phyloP scores from a whole-genome alignment of 1,140 invertebrate genomes.

The Scaptodrosophila lebanonensis region DNA sequence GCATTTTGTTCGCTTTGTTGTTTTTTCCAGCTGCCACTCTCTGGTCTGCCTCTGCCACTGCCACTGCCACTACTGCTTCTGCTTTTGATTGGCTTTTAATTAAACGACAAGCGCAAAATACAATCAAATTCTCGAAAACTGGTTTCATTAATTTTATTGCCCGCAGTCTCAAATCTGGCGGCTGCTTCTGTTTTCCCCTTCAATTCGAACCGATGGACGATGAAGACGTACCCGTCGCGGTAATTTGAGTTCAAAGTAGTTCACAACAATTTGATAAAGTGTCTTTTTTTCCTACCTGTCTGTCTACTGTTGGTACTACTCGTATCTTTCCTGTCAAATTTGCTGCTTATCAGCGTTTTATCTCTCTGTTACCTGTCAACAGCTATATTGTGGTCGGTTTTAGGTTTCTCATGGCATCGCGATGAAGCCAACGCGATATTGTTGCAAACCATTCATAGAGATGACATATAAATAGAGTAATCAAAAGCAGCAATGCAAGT shows the following conservation, averaged over 20 bases:
- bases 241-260: constrained; percentile 26
- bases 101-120: constrained; percentile 59
- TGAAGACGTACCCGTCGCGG: too few relatives aligned
- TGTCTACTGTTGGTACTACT: constrained; percentile 1
- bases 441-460: too few relatives aligned
- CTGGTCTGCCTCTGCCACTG: not conserved
- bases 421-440: too few relatives aligned
- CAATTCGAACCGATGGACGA: constrained; percentile 8
- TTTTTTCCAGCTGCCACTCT: too few relatives aligned
- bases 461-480: too few relatives aligned
- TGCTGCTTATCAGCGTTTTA: constrained; percentile 54
- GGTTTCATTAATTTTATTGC: constrained; percentile 48
- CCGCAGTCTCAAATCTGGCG: not conserved
- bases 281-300: constrained; percentile 40
- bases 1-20: too few relatives aligned
- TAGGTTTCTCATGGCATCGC: too few relatives aligned
- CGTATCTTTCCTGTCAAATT: constrained; percentile 54
- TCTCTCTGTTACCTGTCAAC: constrained; percentile 56
- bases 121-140: constrained; percentile 48
- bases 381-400: too few relatives aligned
- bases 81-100: constrained; percentile 69
- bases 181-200: constrained; percentile 8
- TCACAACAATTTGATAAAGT: constrained; percentile 9
- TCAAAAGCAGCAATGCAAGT: too few relatives aligned
- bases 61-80: not conserved